These are phyloP conservation scores for Xiphorhynchus elegans DNA, from an alignment of 2,113 vertebrate species.

Conservation along the genomic window DNA sequence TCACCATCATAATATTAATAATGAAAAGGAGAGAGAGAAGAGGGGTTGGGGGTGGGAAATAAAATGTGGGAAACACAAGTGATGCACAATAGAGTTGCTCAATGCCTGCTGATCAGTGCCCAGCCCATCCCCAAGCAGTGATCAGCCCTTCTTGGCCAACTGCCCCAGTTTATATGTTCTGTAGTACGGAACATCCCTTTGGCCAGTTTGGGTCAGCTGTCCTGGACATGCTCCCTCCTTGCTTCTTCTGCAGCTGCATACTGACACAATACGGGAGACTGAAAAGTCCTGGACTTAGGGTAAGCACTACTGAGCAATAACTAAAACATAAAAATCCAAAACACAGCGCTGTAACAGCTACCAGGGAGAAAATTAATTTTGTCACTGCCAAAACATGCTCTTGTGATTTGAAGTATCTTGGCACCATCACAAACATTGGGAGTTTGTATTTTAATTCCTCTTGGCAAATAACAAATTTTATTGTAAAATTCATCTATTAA, in stretches of 20 bases:
- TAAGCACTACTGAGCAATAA: not conserved
- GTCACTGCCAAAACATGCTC: not conserved
- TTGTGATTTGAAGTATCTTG: not conserved
- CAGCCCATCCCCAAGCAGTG: not conserved
- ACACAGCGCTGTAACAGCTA: not conserved
- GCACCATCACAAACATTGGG: not conserved
- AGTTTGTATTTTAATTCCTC: not conserved
- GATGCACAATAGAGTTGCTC: not conserved
- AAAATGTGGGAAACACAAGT: not conserved
- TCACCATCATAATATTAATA: not conserved
- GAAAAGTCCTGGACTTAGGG: not conserved
- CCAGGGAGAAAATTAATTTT: not conserved
- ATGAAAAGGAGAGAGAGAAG: not conserved
- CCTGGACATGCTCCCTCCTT: not conserved
- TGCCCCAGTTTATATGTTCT: not conserved
- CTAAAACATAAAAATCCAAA: not conserved
- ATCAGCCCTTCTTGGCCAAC: not conserved
- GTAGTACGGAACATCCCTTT: not conserved
- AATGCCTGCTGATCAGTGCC: accelerated
- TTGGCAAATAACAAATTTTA: not conserved
- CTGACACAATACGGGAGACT: not conserved
- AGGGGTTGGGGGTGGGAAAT: not conserved
- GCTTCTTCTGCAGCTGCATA: not conserved
- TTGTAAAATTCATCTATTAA: not conserved
- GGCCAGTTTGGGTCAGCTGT: not conserved